These are phyloP conservation scores for Pseudorhiza aurosa DNA, from an alignment of 30 jellyfish, hydroid and myxozoan genomes.

Conservation along the genomic window DNA sequence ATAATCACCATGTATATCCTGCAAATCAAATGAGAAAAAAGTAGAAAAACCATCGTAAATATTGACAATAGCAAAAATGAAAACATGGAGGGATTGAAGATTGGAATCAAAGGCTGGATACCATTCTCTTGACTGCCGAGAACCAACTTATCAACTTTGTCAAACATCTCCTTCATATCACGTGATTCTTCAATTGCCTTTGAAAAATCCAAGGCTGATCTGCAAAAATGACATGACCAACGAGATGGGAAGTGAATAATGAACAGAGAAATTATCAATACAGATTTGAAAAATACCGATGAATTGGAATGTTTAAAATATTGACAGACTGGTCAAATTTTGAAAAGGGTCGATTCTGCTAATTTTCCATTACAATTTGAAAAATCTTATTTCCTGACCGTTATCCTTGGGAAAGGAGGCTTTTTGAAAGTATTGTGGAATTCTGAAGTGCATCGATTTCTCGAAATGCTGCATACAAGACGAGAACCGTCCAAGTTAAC, in stretches of 20 bases:
- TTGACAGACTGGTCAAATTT: no score
- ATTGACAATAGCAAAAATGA: neutral
- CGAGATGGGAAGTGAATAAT: neutral
- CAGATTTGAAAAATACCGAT: neutral
- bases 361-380: no score
- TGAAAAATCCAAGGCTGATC: conserved; percentile 82
- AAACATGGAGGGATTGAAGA: no score
- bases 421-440: no score
- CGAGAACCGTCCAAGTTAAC: no score
- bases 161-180: conserved; percentile 67
- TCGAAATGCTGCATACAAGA: no score
- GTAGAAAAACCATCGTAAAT: neutral
- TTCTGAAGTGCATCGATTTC: no score
- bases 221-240: neutral
- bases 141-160: conserved; percentile 72
- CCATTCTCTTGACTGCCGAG: conserved; percentile 75
- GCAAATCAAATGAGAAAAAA: no score
- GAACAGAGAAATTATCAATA: neutral
- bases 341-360: no score
- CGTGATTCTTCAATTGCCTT: conserved; percentile 61
- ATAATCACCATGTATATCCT: no score
- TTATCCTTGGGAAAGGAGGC: no score
- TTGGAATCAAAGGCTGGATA: neutral
- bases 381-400: no score
- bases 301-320: neutral